These are phyloP conservation scores for Salvelinus namaycush DNA, from an alignment of 2,113 vertebrate species.

Conservation along the genomic window DNA sequence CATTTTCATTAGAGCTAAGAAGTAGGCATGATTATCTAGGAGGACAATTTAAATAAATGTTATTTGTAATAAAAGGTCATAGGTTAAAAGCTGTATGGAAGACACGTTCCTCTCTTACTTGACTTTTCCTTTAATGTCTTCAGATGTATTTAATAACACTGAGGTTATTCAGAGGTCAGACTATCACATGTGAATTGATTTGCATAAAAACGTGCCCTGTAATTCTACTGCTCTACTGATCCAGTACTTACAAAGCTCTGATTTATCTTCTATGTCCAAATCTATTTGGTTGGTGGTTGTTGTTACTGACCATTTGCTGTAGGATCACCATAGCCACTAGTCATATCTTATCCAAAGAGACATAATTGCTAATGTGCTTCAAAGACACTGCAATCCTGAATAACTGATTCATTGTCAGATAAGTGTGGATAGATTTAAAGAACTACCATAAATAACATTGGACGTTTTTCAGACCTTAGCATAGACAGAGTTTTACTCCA, in stretches of 20 bases:
- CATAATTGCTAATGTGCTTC: slow-evolving; percentile 18
- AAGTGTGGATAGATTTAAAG: slow-evolving; percentile 10
- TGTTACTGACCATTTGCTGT: slow-evolving; percentile 20
- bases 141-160: slow-evolving; percentile 31
- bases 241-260: slow-evolving; percentile 12
- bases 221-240: no score
- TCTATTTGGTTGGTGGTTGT: slow-evolving; percentile 19
- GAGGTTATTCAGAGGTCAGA: no score
- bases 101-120: no score
- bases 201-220: not conserved
- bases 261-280: slow-evolving; percentile 19
- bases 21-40: not conserved
- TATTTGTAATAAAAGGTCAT: no score
- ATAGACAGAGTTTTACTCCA: slow-evolving; percentile 7
- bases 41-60: not conserved
- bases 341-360: not conserved
- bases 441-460: slow-evolving; percentile 9
- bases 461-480: slow-evolving; percentile 14
- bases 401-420: slow-evolving; percentile 24
- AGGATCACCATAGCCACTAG: slow-evolving; percentile 24
- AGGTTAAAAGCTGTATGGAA: no score
- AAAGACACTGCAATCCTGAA: slow-evolving; percentile 15
- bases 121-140: no score
- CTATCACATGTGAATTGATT: no score
- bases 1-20: not conserved